Percentiles rank a stretch among this genome's conserved stretches.
Conservation (phyloP, 64 coral and sea anemone genomes). For the Dendrophyllia cribrosa region DNA sequence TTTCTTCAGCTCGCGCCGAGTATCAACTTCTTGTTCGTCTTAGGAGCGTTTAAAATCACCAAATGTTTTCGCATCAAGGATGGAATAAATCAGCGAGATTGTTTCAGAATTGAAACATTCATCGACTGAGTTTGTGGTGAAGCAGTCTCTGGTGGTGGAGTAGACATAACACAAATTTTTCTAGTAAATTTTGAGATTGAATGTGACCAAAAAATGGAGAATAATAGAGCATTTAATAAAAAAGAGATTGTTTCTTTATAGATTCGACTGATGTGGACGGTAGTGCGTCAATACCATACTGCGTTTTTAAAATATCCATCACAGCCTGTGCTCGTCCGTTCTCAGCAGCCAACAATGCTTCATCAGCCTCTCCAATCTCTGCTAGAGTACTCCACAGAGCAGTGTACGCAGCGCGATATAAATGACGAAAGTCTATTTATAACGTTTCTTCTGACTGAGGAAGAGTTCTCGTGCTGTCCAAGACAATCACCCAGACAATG, state of each 20-base stretch:
- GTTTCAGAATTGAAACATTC: too few relatives aligned
- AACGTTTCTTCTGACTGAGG: not conserved
- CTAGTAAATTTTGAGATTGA: too few relatives aligned
- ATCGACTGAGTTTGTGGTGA: too few relatives aligned
- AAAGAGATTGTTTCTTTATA: not conserved
- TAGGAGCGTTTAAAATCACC: too few relatives aligned
- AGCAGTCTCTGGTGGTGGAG: too few relatives aligned
- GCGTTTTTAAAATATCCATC: not conserved
- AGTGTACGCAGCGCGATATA: not conserved
- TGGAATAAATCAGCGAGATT: not conserved
- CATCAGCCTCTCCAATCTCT: not conserved
- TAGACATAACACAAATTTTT: too few relatives aligned
- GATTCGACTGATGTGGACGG: not conserved
- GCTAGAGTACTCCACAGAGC: not conserved
- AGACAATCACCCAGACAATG: too few relatives aligned
- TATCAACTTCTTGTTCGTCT: too few relatives aligned
- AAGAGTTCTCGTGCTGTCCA: not conserved
- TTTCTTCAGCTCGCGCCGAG: too few relatives aligned
- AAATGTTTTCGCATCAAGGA: too few relatives aligned
- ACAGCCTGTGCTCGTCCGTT: not conserved
- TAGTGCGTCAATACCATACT: not conserved
- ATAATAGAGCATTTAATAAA: not conserved
- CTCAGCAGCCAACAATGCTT: constrained; percentile 38
- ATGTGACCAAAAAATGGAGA: too few relatives aligned
- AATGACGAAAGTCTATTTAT: not conserved